phyloP scores from a whole-genome alignment of 2,888 invertebrate species.

The Acanthosepion lycidas region DNA sequence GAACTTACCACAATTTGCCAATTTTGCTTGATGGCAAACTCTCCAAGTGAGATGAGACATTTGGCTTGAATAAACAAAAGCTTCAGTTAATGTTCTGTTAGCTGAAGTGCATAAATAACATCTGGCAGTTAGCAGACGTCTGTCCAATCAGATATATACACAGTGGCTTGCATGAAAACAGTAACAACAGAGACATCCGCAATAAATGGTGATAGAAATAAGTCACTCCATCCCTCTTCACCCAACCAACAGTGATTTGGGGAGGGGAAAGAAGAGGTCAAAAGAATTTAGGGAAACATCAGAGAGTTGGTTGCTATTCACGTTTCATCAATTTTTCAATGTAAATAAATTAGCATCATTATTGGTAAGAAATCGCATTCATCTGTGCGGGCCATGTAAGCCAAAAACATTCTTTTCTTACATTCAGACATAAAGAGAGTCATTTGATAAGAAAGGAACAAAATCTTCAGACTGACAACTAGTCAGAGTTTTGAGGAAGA shows the following conservation, averaged over 20 bases:
- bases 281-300: neutral
- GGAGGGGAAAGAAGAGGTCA: neutral
- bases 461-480: neutral
- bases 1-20: neutral
- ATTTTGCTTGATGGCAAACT: slow-evolving; percentile 20
- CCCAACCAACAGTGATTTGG: neutral
- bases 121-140: neutral
- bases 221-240: neutral
- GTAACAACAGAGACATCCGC: neutral
- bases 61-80: slow-evolving; percentile 8
- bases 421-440: neutral
- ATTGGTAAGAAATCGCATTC: neutral
- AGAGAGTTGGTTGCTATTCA: neutral
- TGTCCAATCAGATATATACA: slow-evolving; percentile 5
- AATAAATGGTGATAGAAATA: neutral
- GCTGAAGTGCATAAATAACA: slow-evolving; percentile 7
- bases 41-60: neutral
- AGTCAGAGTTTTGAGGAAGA: neutral
- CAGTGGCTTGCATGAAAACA: neutral
- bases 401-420: neutral
- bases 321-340: slow-evolving; percentile 12
- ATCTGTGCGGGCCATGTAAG: neutral
- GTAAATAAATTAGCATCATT: slow-evolving; percentile 33
- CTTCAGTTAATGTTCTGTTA: slow-evolving; percentile 2
- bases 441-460: neutral